Base-by-base conservation (phyloP, 2,797 vertebrate species). In the Toxotes lorentzi region DNA sequence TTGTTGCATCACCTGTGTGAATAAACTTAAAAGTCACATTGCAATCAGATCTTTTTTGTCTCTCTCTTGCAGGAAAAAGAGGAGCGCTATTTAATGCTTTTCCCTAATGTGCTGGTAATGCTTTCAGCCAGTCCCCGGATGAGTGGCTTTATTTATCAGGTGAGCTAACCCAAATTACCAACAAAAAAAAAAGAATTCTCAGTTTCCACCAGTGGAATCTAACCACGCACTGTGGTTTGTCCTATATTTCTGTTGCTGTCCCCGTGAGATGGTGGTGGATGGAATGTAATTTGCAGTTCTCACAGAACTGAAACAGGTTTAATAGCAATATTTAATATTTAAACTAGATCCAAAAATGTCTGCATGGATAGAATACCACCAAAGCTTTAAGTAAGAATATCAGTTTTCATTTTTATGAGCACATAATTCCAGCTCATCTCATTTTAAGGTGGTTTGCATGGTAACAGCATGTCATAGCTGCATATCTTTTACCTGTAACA, bases 101-200 rank as follows among this genome's bases (percentile, higher is more conserved):
- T 99, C 92, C 94, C 97, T n/a, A 97, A 90, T 7, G 69, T 96
- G 84, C 83, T 99, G 71, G 91, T 99, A 71, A 97, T 98, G 96
- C 93, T 99, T 34, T 99, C 98, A 14, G 97, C 97, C 79, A 99
- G 97, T 91, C 97, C 97, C 67, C 95, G 97, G 68, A 99, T 99
- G 98, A 99, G 98, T 84, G 98, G 98, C 76, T 99, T 99, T 82
- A 97, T 99, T 86, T 99, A 98, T 93, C 98, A 99, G 97, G 98
- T 97, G 92, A 93, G 90, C 7, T 16, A 54, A n/a, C 4, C 27
- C 62, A 48, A 34, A 48, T 47, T 19, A 45, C 5, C 7, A 32
- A 56, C n/a, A n/a, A 32, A 30, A 16, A 56, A 30, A 30, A 5
- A 34, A 17, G 5, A 35, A 40, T n/a, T 45, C 14, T 19, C 16